Base-by-base conservation (phyloP, 1,140 invertebrate species). In the Bombus consobrinus region DNA sequence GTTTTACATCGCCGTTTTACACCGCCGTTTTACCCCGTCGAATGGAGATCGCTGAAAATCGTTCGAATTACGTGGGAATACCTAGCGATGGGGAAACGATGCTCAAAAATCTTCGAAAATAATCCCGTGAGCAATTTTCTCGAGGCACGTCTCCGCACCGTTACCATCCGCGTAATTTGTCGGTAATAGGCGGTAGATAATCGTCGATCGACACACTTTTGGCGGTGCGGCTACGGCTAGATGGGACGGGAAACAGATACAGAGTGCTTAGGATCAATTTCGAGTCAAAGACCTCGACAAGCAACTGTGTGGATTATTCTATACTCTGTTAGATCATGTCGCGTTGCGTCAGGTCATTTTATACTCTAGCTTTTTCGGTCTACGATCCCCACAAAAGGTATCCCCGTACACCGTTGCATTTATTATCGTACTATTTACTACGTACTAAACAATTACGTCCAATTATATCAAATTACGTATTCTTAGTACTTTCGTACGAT, bases 131-230 rank as follows among this genome's bases (percentile, higher is more conserved):
- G 57, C 80, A 34, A 82, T 74, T 64, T 82, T n/a, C 69, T 74
- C 37, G 25, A 10, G 28, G 37, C 22, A 12, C 53, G 53, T 62
- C 53, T 28, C 28, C 39, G 41, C 8, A 74, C 80, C 74, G 73
- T 84, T 84, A 78, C 64, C 18, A n/a, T 39, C 22, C 4, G n/a
- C 47, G 66, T 41, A 79, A 79, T 59, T 71, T 39, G 34, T 12
- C 34, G 25, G 66, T 77, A 84, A 69, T 79, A 22, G n/a, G 12
- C 47, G 47, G 5, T 47, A 47, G 34, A 83, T 57, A 74, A 82
- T 57, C 80, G 71, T 82, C 80, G 80, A 82, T 82, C 80, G 71
- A 82, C 80, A 82, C 82, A 71, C 82, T 79, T 79, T 77, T 37
- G 22, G 15, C n/a, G 9, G 25, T n/a, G 9, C 37, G 34, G 15